Evolutionary conservation across 2,113 vertebrate species (phyloP), one percentile per base, ranked within the genome.

Genomic region (Cyanoliseus patagonus): DNA sequence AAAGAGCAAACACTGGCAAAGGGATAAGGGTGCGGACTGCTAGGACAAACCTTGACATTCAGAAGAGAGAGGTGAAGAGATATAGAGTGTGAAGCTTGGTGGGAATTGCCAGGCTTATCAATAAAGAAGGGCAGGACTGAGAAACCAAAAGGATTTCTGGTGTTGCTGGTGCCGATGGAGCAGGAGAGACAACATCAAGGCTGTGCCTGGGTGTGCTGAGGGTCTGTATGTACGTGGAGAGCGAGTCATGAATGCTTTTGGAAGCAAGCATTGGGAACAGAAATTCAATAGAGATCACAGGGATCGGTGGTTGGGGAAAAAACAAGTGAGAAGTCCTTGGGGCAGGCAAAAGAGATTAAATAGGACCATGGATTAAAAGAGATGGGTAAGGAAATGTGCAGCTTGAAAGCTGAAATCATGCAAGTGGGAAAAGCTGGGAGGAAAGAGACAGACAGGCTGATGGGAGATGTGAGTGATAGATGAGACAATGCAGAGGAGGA

Each of bases 401-500:
- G n/a, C 63, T 90, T 93, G 85, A 77, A 88, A 82, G 61, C 35
- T 84, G 81, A 94, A 94, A 68, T 94, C 42, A 11, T 75, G 33
- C 33, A 79, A 79, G 23, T 86, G 42, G 51, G 17, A 35, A 92
- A 75, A 79, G 5, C 86, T 91, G 52, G 42, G 86, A 81, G 62
- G 67, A 28, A 52, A 59, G 74, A 89, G 64, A 70, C 62, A 86
- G 74, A 85, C 46, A 74, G 41, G 61, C 66, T 91, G 47, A 76
- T 67, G 52, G 52, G 67, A 86, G 72, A 88, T 77, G 80, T 79
- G 69, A 57, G 90, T 96, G 94, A 90, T 53, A 92, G 66, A 79
- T 94, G 83, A 95, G 93, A 95, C 81, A 92, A 79, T 57, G 74
- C 89, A 92, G 91, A 96, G 86, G 73, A 94, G 86, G 83, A 91